Conservation (phyloP, 2,888 invertebrate species). For the Melieria picta region DNA sequence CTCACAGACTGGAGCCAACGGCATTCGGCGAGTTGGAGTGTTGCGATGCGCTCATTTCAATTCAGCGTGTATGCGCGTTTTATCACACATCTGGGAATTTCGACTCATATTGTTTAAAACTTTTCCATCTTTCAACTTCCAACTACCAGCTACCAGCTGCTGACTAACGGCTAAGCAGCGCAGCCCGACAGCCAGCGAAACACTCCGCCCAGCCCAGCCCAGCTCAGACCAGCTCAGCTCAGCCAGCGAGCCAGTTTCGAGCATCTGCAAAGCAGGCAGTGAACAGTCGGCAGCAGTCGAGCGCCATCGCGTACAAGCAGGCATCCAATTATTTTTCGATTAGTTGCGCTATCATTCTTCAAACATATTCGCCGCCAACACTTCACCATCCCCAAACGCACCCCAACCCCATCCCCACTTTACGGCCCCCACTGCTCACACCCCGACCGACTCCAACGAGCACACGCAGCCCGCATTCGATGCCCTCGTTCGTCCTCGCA, state of each 20-base stretch:
- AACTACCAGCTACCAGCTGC: slow-evolving; percentile 9
- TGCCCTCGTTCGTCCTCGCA: too few relatives aligned
- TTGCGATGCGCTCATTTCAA: slow-evolving; percentile 44
- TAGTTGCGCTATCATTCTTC: slow-evolving; percentile 64
- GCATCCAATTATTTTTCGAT: slow-evolving; percentile 64
- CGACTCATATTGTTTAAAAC: slow-evolving; percentile 51
- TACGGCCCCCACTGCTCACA: slow-evolving; percentile 30
- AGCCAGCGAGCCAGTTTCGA: slow-evolving; percentile 19
- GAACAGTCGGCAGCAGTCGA: slow-evolving; percentile 36
- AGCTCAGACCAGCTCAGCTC: not conserved
- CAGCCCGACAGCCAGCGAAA: not conserved
- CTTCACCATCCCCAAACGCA: not conserved
- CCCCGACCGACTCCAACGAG: too few relatives aligned
- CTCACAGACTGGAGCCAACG: too few relatives aligned
- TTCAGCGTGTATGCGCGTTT: slow-evolving; percentile 45
- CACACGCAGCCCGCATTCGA: too few relatives aligned
- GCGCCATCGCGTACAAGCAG: slow-evolving; percentile 36
- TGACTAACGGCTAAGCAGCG: slow-evolving; percentile 9
- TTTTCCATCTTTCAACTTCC: slow-evolving; percentile 31
- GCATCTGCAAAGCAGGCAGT: slow-evolving; percentile 25
- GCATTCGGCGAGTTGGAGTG: slow-evolving; percentile 24
- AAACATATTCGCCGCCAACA: slow-evolving; percentile 48
- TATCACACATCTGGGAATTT: slow-evolving; percentile 62
- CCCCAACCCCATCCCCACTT: slow-evolving; percentile 30
- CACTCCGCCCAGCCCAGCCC: too few relatives aligned